Evolutionary conservation across 2,797 vertebrate genomes (phyloP), one percentile per base, ranked within the genome.

Genomic region (Agapornis canus): DNA sequence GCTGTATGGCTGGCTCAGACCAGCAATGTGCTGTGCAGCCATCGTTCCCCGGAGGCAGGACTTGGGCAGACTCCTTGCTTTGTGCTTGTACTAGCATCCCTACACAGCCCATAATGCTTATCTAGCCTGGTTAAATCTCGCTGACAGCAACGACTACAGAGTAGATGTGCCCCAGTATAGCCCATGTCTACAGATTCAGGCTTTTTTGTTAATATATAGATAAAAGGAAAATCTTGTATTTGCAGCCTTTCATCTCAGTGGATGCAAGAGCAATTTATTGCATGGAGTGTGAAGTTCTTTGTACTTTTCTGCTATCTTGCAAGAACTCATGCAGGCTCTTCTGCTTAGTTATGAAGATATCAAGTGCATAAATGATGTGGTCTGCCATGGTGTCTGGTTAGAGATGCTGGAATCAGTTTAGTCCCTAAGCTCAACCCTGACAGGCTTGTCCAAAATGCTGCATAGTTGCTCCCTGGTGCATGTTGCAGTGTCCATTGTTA

Each of bases 161-260:
- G 82, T 19, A 75, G 64, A 59, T 43, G 32, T 86, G 92, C 47
- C 86, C 66, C 80, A 56, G 4, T 79, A 66, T 42, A 79, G 66
- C 66, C 66, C 54, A 31, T 76, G 93, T 90, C 88, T 92, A 95
- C 82, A 82, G 88, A 89, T 65, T 90, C 77, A 70, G 77, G 49
- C 49, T 89, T 72, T 92, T 95, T 91, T 96, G 87, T 91, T 96
- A 94, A 91, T 94, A 92, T 43, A 90, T 7, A 95, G 95, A 94
- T 96, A 95, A 96, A 96, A 96, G 95, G 73, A 83, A 96, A 94
- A 86, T 90, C 86, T 94, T 95, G 90, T 95, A 86, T 92, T 95
- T 82, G 63, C 32, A 94, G 51, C 70, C 89, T 96, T 94, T 95
- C 94, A 94, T 94, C 91, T 96, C 71, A 47, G 73, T 77, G 66